Base-by-base conservation (phyloP, 2,113 vertebrate genomes). In the Sialia sialis region DNA sequence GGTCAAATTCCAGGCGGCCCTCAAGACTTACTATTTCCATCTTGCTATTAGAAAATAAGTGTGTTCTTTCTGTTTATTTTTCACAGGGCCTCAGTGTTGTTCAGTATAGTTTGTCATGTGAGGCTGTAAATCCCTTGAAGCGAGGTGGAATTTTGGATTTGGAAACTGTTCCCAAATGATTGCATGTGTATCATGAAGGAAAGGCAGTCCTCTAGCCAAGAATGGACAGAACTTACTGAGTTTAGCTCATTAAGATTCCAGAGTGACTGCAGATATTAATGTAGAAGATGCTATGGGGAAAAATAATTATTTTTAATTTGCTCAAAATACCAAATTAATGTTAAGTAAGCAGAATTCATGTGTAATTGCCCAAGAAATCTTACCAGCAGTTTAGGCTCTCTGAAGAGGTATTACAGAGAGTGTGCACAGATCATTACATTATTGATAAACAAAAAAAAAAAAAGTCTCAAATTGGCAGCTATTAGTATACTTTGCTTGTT, bases 221-320 rank as follows among this genome's bases (percentile, higher is more conserved):
- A 41, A 69, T 39, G 68, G 93, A 74, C 93, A 83, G 82, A 88
- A 85, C 6, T 84, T 86, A 19, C 7, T 0, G 78, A 76, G 46
- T 85, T 96, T 43, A 91, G 39, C 89, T 96, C 91, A 89, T 95
- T 66, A 69, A 89, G 88, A 81, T 94, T 95, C 90, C 83, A 80
- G 68, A 88, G 52, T 67, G 72, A 59, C 67, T 80, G 85, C 59
- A 90, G 69, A 77, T 91, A 87, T 38, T 88, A 58, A 81, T 59
- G 79, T 64, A 84, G 64, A 90, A 77, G 85, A 94, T 90, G 64
- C 84, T 95, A 39, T 18, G 34, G 93, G 81, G 84, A 36, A 79
- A 95, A 95, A 89, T 55, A 93, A 77, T 86, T 91, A 83, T 94
- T 96, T 94, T 90, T 88, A 80, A 88, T 96, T 69, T 94, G 68